These are phyloP conservation scores for Stenichneumon culpator DNA, from an alignment of 2,888 invertebrate species.

Conservation along the genomic window DNA sequence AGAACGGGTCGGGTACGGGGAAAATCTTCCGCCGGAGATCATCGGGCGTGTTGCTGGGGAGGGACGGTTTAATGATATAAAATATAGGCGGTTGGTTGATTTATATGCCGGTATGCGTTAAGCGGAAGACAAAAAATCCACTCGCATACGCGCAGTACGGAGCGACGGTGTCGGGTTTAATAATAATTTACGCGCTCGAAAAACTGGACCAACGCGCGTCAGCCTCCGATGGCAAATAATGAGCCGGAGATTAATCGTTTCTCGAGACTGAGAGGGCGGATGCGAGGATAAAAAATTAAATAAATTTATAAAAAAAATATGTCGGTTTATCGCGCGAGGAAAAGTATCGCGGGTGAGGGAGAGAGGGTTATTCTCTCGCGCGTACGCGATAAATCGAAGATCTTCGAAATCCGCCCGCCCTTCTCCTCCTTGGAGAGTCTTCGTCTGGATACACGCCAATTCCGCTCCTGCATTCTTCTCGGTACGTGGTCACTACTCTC, in stretches of 20 bases:
- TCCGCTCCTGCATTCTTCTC: constrained; percentile 30
- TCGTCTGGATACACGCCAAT: neutral
- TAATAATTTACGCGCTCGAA: constrained; percentile 52
- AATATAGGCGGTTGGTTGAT: constrained; percentile 41
- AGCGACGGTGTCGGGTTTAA: constrained; percentile 27
- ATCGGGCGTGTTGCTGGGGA: neutral
- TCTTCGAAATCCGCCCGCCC: constrained; percentile 15
- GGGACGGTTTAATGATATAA: constrained; percentile 16
- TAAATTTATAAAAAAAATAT: neutral
- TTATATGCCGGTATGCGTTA: neutral
- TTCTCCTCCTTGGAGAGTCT: constrained; percentile 3
- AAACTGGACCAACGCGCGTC: constrained; percentile 53
- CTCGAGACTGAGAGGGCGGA: constrained; percentile 36
- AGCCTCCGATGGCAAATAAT: constrained; percentile 52
- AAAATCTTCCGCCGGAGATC: neutral
- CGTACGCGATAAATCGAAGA: constrained; percentile 50
- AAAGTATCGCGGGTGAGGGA: neutral
- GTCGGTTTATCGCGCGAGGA: neutral
- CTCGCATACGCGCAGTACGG: constrained; percentile 9
- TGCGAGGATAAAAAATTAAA: neutral
- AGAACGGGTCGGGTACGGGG: neutral
- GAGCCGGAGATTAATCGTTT: constrained; percentile 60
- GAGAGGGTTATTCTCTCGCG: constrained; percentile 21
- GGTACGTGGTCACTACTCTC: neutral
- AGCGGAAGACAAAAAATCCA: constrained; percentile 24